phyloP scores from a whole-genome alignment of 2,888 invertebrate genomes.

The Galerucella nymphaeae region DNA sequence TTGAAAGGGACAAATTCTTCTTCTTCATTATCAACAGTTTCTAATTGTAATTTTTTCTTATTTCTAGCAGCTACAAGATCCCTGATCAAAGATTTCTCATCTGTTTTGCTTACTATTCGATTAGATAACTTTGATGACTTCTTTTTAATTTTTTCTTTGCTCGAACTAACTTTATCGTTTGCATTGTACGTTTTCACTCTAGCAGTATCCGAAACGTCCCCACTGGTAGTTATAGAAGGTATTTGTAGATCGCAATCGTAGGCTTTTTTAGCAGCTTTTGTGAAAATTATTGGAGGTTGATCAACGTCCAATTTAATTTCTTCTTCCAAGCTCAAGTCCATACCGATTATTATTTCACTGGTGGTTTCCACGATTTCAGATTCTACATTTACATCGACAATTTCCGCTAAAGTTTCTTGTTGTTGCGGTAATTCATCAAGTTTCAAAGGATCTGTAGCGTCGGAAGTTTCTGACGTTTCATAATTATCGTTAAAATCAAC shows the following conservation, averaged over 20 bases:
- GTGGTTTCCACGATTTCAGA: constrained; percentile 42
- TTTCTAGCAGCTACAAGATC: constrained; percentile 30
- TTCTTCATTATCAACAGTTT: constrained; percentile 27
- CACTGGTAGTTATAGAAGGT: constrained; percentile 50
- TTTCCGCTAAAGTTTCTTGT: constrained; percentile 27
- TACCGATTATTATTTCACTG: constrained; percentile 51
- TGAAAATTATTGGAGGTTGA: constrained; percentile 43
- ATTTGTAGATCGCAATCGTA: constrained; percentile 53
- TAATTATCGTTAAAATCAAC: constrained; percentile 56
- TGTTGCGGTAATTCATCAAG: constrained; percentile 23
- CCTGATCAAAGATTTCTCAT: constrained; percentile 30
- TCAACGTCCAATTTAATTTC: constrained; percentile 49
- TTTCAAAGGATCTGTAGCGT: constrained; percentile 34
- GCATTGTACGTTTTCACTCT: constrained; percentile 21
- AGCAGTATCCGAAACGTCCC: constrained; percentile 42
- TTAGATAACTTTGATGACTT: constrained; percentile 24
- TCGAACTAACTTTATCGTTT: constrained; percentile 45
- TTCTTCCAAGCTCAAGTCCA: constrained; percentile 51
- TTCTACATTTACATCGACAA: constrained; percentile 22
- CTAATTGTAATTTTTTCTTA: constrained; percentile 27
- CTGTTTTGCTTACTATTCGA: constrained; percentile 18
- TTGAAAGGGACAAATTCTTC: constrained; percentile 53
- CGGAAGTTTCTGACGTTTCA: constrained; percentile 38
- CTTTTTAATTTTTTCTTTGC: constrained; percentile 36
- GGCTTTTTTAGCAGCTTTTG: constrained; percentile 57